A percentile compares a stretch with the other conserved stretches of the same genome.
phyloP scores from a whole-genome alignment of 2,113 vertebrate species.

The Clupea harengus region DNA sequence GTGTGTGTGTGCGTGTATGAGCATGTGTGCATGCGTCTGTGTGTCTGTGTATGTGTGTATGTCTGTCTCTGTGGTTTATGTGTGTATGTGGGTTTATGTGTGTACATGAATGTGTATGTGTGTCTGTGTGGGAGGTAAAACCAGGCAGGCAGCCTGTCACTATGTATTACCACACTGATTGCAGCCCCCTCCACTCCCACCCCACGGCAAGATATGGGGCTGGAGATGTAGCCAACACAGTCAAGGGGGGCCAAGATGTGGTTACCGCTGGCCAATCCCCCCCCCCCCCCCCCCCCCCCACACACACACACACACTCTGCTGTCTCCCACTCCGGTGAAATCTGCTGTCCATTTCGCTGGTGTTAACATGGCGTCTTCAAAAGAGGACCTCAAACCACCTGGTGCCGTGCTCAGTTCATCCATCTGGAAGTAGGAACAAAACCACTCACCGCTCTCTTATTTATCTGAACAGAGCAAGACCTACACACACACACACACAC shows the following conservation, averaged over 20 bases:
- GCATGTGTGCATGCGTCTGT: constrained; percentile 49
- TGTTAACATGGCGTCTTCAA: constrained; percentile 8
- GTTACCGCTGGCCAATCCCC: constrained; percentile 8
- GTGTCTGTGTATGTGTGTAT: not conserved
- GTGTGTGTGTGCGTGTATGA: not conserved
- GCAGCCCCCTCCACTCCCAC: not conserved
- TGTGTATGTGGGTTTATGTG: not conserved
- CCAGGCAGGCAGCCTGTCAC: constrained; percentile 63
- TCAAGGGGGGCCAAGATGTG: constrained; percentile 12
- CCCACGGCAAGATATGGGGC: constrained; percentile 48
- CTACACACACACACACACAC: not conserved
- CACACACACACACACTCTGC: not conserved
- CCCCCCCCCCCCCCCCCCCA: constrained; percentile 29
- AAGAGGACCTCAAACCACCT: constrained; percentile 30
- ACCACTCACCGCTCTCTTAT: not conserved
- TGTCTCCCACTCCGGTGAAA: not conserved
- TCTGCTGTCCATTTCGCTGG: constrained; percentile 9
- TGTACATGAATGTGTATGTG: constrained; percentile 44
- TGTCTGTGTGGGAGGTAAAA: constrained; percentile 54
- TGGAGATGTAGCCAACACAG: constrained; percentile 50
- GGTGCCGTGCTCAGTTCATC: not conserved
- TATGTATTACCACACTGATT: constrained; percentile 56
- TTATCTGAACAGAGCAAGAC: not conserved
- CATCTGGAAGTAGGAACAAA: constrained; percentile 24
- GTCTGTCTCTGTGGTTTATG: not conserved